phyloP scores from a whole-genome alignment of 2,888 invertebrate species.

The Drosophila cracens region DNA sequence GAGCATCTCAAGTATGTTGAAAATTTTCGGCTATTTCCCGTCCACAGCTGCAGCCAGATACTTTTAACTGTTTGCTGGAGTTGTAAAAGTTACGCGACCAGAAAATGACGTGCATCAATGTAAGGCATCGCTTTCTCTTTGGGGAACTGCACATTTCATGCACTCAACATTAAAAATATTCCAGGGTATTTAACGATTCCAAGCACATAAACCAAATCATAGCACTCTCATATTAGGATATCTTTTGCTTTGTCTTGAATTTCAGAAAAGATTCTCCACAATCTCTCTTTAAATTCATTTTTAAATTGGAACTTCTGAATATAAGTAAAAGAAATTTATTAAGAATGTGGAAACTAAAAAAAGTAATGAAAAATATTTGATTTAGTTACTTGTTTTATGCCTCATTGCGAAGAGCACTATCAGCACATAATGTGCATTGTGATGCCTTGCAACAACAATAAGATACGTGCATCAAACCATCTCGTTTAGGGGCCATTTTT shows the following conservation, averaged over 20 bases:
- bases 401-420: neutral
- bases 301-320: neutral
- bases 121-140: slow-evolving; percentile 3
- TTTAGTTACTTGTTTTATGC: neutral
- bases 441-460: neutral
- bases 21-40: slow-evolving; percentile 8
- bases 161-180: slow-evolving; percentile 7
- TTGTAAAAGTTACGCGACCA: slow-evolving; percentile 13
- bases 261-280: neutral
- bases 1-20: neutral
- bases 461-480: neutral
- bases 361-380: neutral
- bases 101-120: slow-evolving; percentile 6
- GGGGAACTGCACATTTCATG: neutral
- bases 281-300: slow-evolving; percentile 5
- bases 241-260: slow-evolving; percentile 9
- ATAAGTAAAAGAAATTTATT: neutral
- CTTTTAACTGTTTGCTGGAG: slow-evolving; percentile 13
- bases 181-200: slow-evolving; percentile 12
- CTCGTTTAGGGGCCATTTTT: neutral
- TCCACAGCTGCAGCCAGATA: slow-evolving; percentile 6
- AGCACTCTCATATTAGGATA: neutral
- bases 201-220: slow-evolving; percentile 25
- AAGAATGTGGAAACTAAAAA: neutral
- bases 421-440: neutral